These are phyloP conservation scores for Torymus tubicola DNA, from an alignment of 2,888 invertebrate genomes.

Conservation along the genomic window DNA sequence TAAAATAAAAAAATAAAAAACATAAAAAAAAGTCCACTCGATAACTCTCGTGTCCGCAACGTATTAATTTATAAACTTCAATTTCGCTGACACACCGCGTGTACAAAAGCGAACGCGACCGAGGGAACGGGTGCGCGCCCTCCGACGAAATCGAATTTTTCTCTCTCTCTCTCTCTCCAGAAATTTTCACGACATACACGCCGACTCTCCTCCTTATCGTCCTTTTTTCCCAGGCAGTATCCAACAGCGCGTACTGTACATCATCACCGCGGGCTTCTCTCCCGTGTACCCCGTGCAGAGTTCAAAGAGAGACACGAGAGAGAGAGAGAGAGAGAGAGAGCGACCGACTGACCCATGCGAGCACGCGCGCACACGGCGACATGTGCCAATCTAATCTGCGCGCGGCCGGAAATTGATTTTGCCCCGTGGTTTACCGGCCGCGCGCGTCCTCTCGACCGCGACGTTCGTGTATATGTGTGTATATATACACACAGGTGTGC, in stretches of 20 bases:
- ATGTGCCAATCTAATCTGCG: conserved; percentile 59
- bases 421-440: conserved; percentile 49
- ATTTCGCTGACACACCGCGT: background rate
- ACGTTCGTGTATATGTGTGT: background rate
- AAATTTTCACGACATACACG: no score
- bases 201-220: conserved; percentile 26
- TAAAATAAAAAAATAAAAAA: no score
- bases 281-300: background rate
- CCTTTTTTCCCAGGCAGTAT: conserved; percentile 23
- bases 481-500: background rate
- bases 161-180: no score
- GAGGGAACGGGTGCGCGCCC: no score
- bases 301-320: conserved; percentile 23
- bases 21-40: background rate
- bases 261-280: background rate
- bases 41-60: background rate
- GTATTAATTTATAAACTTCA: background rate
- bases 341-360: conserved; percentile 3
- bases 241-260: background rate
- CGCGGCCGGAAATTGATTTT: conserved; percentile 58
- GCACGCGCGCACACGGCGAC: conserved; percentile 39
- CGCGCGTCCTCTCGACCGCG: background rate
- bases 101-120: no score
- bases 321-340: no score
- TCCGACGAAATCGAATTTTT: no score